A percentile compares a stretch with the other conserved stretches of the same genome.
Evolutionary conservation across 1,140 invertebrate species (phyloP).

Genomic region (Yoshiicerus persimilis): DNA sequence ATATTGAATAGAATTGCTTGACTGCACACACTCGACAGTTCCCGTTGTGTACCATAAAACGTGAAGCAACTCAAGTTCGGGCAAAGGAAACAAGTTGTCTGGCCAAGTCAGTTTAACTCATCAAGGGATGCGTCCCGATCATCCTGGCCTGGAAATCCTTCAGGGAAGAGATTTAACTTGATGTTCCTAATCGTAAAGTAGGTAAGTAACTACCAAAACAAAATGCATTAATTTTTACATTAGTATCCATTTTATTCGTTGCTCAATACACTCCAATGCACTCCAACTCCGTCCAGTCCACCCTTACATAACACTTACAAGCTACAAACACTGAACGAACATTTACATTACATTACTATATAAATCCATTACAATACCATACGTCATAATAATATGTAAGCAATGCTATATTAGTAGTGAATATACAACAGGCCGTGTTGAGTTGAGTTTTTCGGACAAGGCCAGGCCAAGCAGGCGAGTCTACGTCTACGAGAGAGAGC

Average conservation of each 20-base stretch:
- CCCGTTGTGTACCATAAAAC: not conserved
- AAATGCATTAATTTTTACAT: not conserved
- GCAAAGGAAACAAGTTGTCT: not conserved
- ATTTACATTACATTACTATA: conserved; percentile 1
- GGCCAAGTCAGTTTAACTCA: not conserved
- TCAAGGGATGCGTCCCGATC: not conserved
- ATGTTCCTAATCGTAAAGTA: not conserved
- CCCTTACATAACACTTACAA: not conserved
- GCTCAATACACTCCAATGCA: too few relatives aligned
- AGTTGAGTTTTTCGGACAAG: not conserved
- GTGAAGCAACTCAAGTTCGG: not conserved
- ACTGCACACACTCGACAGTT: not conserved
- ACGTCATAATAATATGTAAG: conserved; percentile 18
- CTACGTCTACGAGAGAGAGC: not conserved
- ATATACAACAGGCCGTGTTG: not conserved
- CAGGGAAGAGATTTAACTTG: not conserved
- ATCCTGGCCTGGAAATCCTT: not conserved
- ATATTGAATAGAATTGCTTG: not conserved
- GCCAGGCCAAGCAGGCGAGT: not conserved
- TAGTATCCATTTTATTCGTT: too few relatives aligned
- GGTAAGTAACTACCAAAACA: not conserved
- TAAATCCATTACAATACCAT: not conserved
- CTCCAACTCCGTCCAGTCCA: too few relatives aligned
- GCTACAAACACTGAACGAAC: not conserved
- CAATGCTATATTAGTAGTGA: not conserved